Conservation (phyloP, 2,888 invertebrate species). For the Galerucella pusilla region DNA sequence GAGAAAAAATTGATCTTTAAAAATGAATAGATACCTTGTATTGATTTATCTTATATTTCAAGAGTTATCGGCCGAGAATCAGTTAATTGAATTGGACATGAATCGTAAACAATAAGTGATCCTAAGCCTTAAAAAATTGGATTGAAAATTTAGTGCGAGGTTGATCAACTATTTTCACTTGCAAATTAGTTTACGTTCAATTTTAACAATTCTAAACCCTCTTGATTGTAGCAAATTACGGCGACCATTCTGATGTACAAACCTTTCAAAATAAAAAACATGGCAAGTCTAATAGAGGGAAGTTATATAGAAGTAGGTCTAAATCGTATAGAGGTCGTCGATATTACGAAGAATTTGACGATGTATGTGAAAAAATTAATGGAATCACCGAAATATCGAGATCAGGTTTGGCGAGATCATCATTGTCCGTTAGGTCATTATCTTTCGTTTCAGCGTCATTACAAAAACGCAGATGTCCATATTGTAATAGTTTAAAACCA, state of each 20-base stretch:
- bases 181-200: neutral
- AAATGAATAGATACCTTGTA: no score
- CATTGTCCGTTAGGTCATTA: conserved; percentile 2
- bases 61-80: no score
- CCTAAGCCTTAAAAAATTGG: no score
- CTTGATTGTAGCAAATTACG: neutral
- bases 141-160: no score
- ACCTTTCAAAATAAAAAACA: neutral
- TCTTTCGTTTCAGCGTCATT: neutral
- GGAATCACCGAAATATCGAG: neutral
- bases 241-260: neutral
- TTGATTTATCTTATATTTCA: no score
- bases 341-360: neutral
- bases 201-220: neutral
- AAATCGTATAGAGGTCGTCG: neutral
- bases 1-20: no score
- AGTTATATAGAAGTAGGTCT: neutral
- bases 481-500: conserved; percentile 8
- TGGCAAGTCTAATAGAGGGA: neutral
- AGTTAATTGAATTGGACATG: no score
- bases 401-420: neutral
- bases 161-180: no score
- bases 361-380: neutral
- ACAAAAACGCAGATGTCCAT: conserved; percentile 7
- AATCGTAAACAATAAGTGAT: no score